These are phyloP conservation scores for Potamarius usumacintae DNA, from an alignment of 2,113 vertebrate species.

Conservation along the genomic window DNA sequence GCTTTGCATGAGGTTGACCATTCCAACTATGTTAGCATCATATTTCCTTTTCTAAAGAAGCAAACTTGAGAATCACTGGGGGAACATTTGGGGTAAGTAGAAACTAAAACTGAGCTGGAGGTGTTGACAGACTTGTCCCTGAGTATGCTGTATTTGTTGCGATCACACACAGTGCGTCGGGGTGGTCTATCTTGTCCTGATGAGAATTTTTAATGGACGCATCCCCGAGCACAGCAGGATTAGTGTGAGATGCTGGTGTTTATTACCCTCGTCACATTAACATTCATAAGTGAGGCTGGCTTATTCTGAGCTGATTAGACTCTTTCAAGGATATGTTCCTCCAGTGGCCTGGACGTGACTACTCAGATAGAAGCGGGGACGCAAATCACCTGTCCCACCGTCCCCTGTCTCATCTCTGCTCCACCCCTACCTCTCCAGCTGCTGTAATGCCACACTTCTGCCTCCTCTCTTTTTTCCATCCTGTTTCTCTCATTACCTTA, in stretches of 20 bases:
- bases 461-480: background rate
- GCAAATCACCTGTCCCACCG: background rate
- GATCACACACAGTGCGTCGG: background rate
- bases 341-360: conserved; percentile 50
- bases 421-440: background rate
- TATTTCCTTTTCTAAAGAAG: background rate
- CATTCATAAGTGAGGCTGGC: conserved; percentile 61
- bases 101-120: background rate
- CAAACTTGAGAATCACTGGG: background rate
- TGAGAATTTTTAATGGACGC: conserved; percentile 1
- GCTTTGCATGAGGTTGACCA: background rate
- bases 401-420: conserved; percentile 11
- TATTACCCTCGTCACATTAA: conserved; percentile 61
- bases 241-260: conserved; percentile 32
- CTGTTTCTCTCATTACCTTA: background rate
- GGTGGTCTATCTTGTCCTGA: background rate
- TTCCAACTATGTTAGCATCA: background rate
- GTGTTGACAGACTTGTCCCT: background rate
- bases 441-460: background rate
- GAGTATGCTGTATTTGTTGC: background rate
- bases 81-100: background rate
- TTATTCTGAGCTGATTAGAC: conserved; percentile 70
- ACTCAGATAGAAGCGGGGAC: background rate
- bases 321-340: conserved; percentile 69
- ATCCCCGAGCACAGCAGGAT: conserved; percentile 9